Percentiles rank a stretch among this genome's conserved stretches.
These are phyloP conservation scores for Drosophila ogumai DNA, from an alignment of 1,140 invertebrate species.

Conservation along the genomic window DNA sequence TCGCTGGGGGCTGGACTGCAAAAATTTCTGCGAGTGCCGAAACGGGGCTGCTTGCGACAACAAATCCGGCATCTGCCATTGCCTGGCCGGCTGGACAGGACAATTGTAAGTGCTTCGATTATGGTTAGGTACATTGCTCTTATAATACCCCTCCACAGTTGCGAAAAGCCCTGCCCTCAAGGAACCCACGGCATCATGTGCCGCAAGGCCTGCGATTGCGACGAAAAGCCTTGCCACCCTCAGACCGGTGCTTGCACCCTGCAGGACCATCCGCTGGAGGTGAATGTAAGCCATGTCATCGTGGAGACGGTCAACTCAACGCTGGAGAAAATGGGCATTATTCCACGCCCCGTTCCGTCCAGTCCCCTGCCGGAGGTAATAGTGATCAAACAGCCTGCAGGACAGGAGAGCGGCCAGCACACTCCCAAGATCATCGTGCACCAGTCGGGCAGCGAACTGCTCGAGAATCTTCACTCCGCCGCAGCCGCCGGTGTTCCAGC, in stretches of 20 bases:
- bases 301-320: conserved; percentile 79
- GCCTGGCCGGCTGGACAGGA: conserved; percentile 77
- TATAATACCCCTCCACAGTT: conserved; percentile 43
- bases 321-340: conserved; percentile 84
- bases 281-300: conserved; percentile 77
- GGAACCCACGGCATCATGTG: conserved; percentile 83
- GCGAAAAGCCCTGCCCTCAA: conserved; percentile 75
- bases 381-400: conserved; percentile 68
- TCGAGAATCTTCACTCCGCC: conserved; percentile 69
- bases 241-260: conserved; percentile 69
- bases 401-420: conserved; percentile 54
- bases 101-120: conserved; percentile 60
- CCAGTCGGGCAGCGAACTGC: conserved; percentile 65
- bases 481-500: conserved; percentile 57
- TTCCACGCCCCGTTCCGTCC: conserved; percentile 47
- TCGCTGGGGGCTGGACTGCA: conserved; percentile 81
- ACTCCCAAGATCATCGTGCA: conserved; percentile 80
- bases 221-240: conserved; percentile 72
- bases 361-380: conserved; percentile 74
- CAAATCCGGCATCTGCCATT: conserved; percentile 75
- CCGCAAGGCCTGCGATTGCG: conserved; percentile 75
- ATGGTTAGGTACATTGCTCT: background rate
- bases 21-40: conserved; percentile 69
- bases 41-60: conserved; percentile 81
- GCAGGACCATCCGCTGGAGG: conserved; percentile 20